Conservation (phyloP, 1,140 invertebrate species). For the Nymphalis io region DNA sequence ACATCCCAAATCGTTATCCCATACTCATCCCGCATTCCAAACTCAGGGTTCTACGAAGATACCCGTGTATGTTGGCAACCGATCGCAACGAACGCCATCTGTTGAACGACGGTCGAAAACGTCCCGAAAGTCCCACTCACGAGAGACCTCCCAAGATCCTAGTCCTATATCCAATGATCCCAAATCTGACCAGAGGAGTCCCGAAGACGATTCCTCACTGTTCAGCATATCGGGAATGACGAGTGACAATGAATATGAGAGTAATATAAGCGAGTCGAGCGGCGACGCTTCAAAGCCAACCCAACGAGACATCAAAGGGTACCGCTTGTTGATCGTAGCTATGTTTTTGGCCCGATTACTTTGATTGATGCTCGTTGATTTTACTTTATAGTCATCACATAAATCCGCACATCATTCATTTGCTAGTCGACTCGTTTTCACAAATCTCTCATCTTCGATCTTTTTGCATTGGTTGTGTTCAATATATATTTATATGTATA, state of each 20-base stretch:
- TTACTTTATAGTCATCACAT: slow-evolving; percentile 45
- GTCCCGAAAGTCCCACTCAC: slow-evolving; percentile 62
- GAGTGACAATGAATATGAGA: slow-evolving; percentile 78
- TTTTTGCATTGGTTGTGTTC: slow-evolving; percentile 5
- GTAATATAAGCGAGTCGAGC: slow-evolving; percentile 78
- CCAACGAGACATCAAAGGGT: slow-evolving; percentile 75
- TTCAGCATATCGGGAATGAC: slow-evolving; percentile 81
- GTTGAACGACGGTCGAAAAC: slow-evolving; percentile 60
- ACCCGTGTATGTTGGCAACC: slow-evolving; percentile 71
- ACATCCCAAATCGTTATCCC: slow-evolving; percentile 70
- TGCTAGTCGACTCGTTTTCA: slow-evolving; percentile 19
- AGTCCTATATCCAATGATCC: slow-evolving; percentile 73
- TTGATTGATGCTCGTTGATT: slow-evolving; percentile 65
- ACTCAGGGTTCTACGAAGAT: slow-evolving; percentile 75
- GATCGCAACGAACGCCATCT: slow-evolving; percentile 67
- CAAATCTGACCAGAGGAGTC: slow-evolving; percentile 78
- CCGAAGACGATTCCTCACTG: slow-evolving; percentile 79
- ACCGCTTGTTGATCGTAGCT: slow-evolving; percentile 71
- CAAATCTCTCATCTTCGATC: slow-evolving; percentile 4
- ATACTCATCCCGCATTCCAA: slow-evolving; percentile 78
- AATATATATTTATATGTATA: neutral
- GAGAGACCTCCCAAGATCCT: slow-evolving; percentile 71
- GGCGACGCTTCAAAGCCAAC: slow-evolving; percentile 77
- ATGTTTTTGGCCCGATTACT: slow-evolving; percentile 65
- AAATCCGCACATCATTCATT: neutral